Percentiles rank a stretch among this genome's conserved stretches.
Evolutionary conservation across 2,113 vertebrate genomes (phyloP).

Genomic region (Emydocephalus ijimae): DNA sequence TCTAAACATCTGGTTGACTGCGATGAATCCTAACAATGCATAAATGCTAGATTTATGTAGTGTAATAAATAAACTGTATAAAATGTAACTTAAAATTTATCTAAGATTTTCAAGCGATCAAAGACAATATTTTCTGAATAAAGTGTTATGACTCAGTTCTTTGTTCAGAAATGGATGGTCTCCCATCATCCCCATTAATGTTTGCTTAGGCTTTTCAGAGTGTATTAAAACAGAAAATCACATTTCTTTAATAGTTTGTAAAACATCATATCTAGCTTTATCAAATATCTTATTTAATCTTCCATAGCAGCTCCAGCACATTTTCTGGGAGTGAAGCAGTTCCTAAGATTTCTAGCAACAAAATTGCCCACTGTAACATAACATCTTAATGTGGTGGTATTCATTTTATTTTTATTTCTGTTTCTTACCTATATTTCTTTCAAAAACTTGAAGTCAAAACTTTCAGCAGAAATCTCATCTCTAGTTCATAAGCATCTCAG

Average conservation of each 20-base stretch:
- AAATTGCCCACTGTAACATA: neutral
- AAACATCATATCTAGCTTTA: neutral
- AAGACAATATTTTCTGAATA: neutral
- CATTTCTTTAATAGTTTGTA: neutral
- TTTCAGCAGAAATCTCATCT: neutral
- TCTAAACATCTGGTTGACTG: neutral
- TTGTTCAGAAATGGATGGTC: neutral
- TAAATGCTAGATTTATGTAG: neutral
- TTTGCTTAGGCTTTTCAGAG: neutral
- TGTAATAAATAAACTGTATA: neutral
- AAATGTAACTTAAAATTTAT: neutral
- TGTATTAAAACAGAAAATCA: neutral
- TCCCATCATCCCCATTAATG: neutral
- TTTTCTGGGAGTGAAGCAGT: neutral
- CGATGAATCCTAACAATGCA: neutral
- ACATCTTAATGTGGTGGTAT: neutral
- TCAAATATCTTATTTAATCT: neutral
- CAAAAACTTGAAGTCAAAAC: neutral
- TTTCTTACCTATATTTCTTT: neutral
- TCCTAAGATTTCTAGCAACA: neutral
- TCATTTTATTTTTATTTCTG: neutral
- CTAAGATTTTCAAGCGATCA: neutral
- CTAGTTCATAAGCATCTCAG: neutral
- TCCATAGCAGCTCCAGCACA: neutral
- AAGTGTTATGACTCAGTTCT: neutral